Evolutionary conservation across 2,888 invertebrate species (phyloP), one percentile per base, ranked within the genome.

Genomic region (Camponotus fellah): DNA sequence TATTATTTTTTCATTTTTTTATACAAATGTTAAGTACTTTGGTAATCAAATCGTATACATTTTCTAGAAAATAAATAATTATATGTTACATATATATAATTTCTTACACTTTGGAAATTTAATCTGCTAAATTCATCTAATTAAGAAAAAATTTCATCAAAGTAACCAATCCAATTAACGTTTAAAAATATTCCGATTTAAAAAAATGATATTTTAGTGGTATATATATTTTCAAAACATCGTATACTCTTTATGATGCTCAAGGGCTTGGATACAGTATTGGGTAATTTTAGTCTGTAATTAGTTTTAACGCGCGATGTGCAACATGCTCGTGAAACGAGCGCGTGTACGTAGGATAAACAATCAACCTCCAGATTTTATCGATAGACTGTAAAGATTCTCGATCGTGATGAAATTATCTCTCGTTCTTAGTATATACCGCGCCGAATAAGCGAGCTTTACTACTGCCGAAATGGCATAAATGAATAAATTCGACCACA

Each of bases 211-310:
- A n/a, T 56, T 77, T 21, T 21, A 60, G 21, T 62, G 40, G 37
- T 69, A 53, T 60, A 79, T 69, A 37, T 46, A 9, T 80, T 72
- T 60, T 72, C 72, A 80, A 80, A 80, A 82, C 65, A 68, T 79
- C 62, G 79, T 75, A 87, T 86, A 85, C 87, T 87, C 84, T 85
- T 87, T 85, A 87, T 66, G 87, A 92, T 92, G 93, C 92, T 93
- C 93, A 92, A 93, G 85, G 88, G 91, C 92, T 91, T 90, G 89
- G 90, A 91, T 88, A 89, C 88, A 85, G 90, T 88, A 89, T 90
- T 85, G 88, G 85, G 83, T 84, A 81, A 80, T 32, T 53, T 53
- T 53, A 53, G 68, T 72, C 82, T 75, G 74, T 69, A 82, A 85
- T 85, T 88, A 89, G 85, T 82, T 85, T 87, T 85, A 84, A 80